Base-by-base conservation (phyloP, 2,797 vertebrate genomes). In the Alca torda region DNA sequence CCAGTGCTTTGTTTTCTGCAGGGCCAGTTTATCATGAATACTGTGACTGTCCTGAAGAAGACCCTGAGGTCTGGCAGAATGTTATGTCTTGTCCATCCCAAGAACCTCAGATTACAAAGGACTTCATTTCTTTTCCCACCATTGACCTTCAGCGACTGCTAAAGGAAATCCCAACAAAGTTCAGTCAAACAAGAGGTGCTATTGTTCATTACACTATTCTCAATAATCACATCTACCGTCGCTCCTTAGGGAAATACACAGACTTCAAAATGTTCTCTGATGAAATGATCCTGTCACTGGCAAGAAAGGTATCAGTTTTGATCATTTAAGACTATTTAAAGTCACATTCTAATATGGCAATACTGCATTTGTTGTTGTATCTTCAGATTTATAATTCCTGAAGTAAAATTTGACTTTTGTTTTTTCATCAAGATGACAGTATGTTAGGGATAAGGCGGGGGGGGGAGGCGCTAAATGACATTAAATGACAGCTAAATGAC, bases 241-340 rank as follows among this genome's bases (percentile, higher is more conserved):
- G 98, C 85, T 98, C 98, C 26, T 95, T 99, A 77, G 99, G 99
- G 31, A 99, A 98, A 89, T 99, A 99, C 95, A 99, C 99, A 1
- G 99, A 99, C 98, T 99, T 99, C 98, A 99, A 99, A 98, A 99
- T 99, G 99, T 99, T 99, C 98, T 99, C 99, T 0, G 99, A 99
- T 84, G 99, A 99, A 95, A 99, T 99, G 77, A 95, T 99, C 95
- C 98, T 99, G 19, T 99, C 99, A 3, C 84, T 99, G 65, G 96
- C 98, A 41, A 98, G 99, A 93, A 99, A 99, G 99, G 99, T 99
- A 98, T 17, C 12, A 2, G 19, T 61, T 92, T 37, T 3, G 1
- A 16, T 72, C 78, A 26, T 21, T 39, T 68, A 43, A 68, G 57
- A 10, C 59, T 72, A 4, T 28, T 48, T n/a, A n/a, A 24, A 48